Evolutionary conservation across 2,113 vertebrate genomes (phyloP), one percentile per base, ranked within the genome.

Genomic region (Hiodon tergisus): DNA sequence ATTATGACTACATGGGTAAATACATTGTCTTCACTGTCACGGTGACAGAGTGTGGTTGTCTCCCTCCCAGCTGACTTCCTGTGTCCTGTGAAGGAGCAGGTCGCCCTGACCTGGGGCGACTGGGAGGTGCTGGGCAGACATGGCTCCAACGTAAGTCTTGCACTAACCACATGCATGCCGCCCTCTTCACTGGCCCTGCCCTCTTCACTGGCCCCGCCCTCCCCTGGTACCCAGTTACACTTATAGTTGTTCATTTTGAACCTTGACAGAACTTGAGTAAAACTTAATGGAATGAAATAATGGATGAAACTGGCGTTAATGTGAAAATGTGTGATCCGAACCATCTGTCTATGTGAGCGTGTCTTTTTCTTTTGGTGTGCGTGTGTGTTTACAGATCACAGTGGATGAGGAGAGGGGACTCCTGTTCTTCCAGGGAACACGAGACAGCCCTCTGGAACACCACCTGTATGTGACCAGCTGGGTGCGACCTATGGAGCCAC

Each of bases 381-480:
- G 10, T 51, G 0, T 14, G 17, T 55, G 17, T 9, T 17, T 14
- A 0, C 76, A 94, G 93, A 91, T 93, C 82, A 93, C 90, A 89
- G 93, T 94, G 76, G 92, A 93, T 0, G 92, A 94, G 84, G 84
- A 87, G 53, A 90, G 89, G 0, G 91, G 90, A 82, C 83, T 93
- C 78, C 89, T 94, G 62, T 94, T 93, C 60, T 93, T 94, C 83
- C 91, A 93, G 85, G 92, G 89, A 67, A 94, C 92, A 0, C 90
- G 86, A 81, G 92, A 94, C 84, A 93, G 92, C 3, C 91, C 92
- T 0, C 63, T 94, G 81, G 93, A 94, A 72, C 93, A 94, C n/a
- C 93, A 94, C 76, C 91, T 94, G 48, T 94, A 94, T 0, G 92
- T 91, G 10, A 92, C 88, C 80, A 93, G 90, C 82, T 93, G 93